These are phyloP conservation scores for Anneissia japonica DNA, from an alignment of 35 echinoderm and acorn worm genomes.

Conservation along the genomic window DNA sequence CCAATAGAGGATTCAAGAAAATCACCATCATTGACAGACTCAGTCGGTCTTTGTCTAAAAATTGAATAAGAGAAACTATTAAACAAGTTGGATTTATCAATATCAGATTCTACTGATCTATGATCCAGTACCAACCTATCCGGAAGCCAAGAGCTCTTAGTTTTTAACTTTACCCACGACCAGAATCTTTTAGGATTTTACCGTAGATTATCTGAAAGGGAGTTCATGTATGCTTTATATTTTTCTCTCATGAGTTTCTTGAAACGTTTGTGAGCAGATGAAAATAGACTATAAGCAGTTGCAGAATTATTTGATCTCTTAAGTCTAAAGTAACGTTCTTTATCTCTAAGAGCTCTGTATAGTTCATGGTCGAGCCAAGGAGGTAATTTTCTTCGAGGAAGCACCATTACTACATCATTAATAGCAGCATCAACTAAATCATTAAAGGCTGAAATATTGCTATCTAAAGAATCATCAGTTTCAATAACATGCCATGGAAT, in stretches of 20 bases:
- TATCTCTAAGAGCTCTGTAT: neutral
- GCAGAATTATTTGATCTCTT: neutral
- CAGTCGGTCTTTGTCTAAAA: neutral
- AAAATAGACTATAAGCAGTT: neutral
- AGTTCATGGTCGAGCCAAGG: conserved; percentile 6
- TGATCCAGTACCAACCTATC: neutral
- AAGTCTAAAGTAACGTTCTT: neutral
- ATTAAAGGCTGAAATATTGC: conserved; percentile 12
- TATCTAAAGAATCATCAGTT: neutral
- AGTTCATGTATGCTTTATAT: neutral
- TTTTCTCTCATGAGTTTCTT: neutral
- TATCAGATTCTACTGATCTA: conserved; percentile 1
- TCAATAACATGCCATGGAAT: conserved; percentile 7
- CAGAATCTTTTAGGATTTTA: conserved; percentile 13
- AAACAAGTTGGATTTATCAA: neutral
- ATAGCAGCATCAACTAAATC: conserved; percentile 15
- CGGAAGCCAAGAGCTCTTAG: neutral
- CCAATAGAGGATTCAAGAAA: neutral
- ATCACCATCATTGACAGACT: neutral
- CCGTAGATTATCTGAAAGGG: neutral
- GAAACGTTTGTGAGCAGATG: neutral
- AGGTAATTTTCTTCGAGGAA: conserved; percentile 5
- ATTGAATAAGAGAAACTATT: neutral
- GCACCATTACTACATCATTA: conserved; percentile 4
- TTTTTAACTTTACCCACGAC: neutral